Base-by-base conservation (phyloP, 2,797 vertebrate genomes). In the Aselliscus stoliczkanus region DNA sequence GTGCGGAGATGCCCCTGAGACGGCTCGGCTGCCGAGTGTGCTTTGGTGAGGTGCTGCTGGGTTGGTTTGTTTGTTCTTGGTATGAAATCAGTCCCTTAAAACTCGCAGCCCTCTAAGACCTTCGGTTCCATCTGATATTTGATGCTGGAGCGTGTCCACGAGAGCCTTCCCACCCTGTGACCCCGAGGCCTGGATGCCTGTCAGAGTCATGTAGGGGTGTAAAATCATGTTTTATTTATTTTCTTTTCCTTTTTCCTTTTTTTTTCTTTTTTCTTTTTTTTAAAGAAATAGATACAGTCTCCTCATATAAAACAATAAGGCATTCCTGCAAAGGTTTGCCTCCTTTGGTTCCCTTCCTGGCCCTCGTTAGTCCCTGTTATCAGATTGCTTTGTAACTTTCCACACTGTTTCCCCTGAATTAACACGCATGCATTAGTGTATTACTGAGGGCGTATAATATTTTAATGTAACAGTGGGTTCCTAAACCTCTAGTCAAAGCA, bases 1-100 rank as follows among this genome's bases (percentile, higher is more conserved):
- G 96, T 93, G 92, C 96, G 94, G 96, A 93, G 92, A 69, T 34
- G 88, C 62, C 94, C 82, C 62, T 29, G 25, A 69, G 62, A 50
- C 21, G 42, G 67, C 88, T 79, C 60, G 64, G 73, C 90, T 93
- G 81, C 90, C 75, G 81, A 47, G 56, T 52, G 31, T 77, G 52
- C 73, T 76, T 56, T 60, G 25, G 52, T 73, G n/a, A 67, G 58
- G 56, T 52, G 34, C 29, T 17, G 10, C 69, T 29, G 75, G 34
- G 34, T 39, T 69, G 67, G 27, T 82, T 42, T 44, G 42, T 94
- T 67, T 9, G 27, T 21, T 13, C 75, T 54, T 64, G 20, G 60
- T 75, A 9, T 67, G 54, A 73, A 42, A 47, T 50, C 82, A 69
- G 70, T 62, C 50, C 3, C 39, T 37, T 4, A 34, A 52, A 87